phyloP scores from a whole-genome alignment of 30 jellyfish, hydroid and myxozoan species.

The Catostylus mosaicus region DNA sequence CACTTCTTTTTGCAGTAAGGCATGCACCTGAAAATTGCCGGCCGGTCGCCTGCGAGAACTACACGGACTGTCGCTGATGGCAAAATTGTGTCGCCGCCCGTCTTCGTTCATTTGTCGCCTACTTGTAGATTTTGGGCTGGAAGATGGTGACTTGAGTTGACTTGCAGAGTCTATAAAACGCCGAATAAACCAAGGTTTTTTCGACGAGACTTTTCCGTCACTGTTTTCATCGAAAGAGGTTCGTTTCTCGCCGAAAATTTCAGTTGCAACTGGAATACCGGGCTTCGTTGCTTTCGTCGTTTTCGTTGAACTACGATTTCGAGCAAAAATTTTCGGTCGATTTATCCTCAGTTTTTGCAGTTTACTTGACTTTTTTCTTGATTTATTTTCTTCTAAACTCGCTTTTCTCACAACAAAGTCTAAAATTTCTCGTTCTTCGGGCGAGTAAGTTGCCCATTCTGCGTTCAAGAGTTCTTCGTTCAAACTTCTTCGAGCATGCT shows the following conservation, averaged over 20 bases:
- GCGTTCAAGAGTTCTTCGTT: not conserved
- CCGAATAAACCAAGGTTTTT: not conserved
- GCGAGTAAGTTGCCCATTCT: constrained; percentile 15
- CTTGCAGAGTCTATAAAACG: constrained; percentile 23
- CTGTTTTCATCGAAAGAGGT: not conserved
- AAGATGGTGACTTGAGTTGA: not conserved
- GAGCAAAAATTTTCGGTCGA: not conserved
- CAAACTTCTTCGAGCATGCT: constrained; percentile 5
- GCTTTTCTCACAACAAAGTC: constrained; percentile 17
- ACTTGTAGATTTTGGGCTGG: not conserved
- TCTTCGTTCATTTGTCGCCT: not conserved
- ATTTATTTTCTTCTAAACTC: not conserved
- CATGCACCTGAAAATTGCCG: constrained; percentile 6
- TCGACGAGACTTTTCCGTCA: not conserved
- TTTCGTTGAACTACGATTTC: not conserved
- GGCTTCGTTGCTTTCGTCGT: not conserved
- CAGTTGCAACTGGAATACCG: not conserved
- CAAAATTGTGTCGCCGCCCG: not conserved
- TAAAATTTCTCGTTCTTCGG: constrained; percentile 7
- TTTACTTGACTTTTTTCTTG: not conserved
- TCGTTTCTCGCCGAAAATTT: not conserved
- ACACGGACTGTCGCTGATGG: not conserved
- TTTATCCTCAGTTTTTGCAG: not conserved
- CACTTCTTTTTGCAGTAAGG: not conserved
- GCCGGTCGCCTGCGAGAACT: not conserved